Base-by-base conservation (phyloP, 2,888 invertebrate genomes). In the Ormyrus labotus region DNA sequence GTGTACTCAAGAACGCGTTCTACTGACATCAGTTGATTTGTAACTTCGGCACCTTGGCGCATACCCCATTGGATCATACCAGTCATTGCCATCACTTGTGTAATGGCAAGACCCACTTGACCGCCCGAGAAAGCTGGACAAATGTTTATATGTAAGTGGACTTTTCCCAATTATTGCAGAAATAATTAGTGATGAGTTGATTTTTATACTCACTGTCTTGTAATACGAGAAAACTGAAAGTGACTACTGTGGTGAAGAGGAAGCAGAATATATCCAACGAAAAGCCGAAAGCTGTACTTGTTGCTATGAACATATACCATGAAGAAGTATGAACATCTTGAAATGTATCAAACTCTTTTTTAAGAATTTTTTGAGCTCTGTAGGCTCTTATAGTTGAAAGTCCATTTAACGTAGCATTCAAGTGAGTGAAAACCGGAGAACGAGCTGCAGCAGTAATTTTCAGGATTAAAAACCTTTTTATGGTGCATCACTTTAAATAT, bases 1-100 rank as follows among this genome's bases (percentile, higher is more conserved):
- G 94, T 94, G 90, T 97, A 98, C 87, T 97, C 96, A 8, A 96
- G 89, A 0, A 97, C 94, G 83, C 98, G 92, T 91, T 97, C 97
- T 0, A 97, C 97, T 5, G 95, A 94, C 88, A 95, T 95, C 88
- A 96, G 93, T 86, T 95, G 95, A 78, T 95, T 96, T 6, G 95
- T 92, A 78, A 95, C 94, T 91, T 97, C 97, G 0, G 96, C 96
- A 81, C 96, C 93, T 91, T 97, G 96, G 53, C 96, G 92, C 88
- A 97, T 95, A 0, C 96, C 96, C 94, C 96, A 97, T 87, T 94
- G 93, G 4, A 94, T 91, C 91, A 95, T 92, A 45, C 91, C 91
- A 0, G 91, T 91, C 84, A 92, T 86, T 0, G 90, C 88, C 88
- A 92, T 91, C 2, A 91, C 88, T 80, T 92, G 92, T 0, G 92